Evolutionary conservation across 1,140 invertebrate species (phyloP).

Genomic region (Brachionus plicatilis): DNA sequence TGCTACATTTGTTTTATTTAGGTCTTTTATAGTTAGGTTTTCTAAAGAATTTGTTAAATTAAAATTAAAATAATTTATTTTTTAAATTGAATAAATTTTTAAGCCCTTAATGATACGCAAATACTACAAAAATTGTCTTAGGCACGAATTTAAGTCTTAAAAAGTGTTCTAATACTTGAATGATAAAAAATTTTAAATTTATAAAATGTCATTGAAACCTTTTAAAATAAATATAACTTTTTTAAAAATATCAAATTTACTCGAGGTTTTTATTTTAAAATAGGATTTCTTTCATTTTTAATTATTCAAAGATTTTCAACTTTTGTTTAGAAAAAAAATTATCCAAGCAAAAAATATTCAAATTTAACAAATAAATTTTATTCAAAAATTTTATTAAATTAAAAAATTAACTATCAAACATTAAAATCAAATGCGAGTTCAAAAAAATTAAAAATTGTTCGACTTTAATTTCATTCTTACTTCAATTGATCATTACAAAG

Average conservation of each 20-base stretch:
- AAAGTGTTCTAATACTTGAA: not conserved
- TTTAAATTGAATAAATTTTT: constrained; percentile 12
- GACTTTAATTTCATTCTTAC: not conserved
- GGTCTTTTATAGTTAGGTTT: not conserved
- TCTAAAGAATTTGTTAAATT: not conserved
- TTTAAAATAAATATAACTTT: not conserved
- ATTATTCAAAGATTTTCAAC: not conserved
- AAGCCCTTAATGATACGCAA: not conserved
- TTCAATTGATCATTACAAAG: not conserved
- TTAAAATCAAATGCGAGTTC: no score
- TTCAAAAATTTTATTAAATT: no score
- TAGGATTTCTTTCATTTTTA: not conserved
- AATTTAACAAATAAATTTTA: no score
- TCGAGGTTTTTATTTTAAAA: not conserved
- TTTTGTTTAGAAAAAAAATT: not conserved
- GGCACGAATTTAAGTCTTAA: not conserved
- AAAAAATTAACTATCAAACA: no score
- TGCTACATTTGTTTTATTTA: not conserved
- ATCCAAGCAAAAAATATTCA: no score
- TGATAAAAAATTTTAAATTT: not conserved
- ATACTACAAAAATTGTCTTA: not conserved
- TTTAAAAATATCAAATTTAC: not conserved
- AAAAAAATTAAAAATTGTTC: not conserved
- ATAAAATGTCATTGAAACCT: not conserved
- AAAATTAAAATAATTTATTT: constrained; percentile 9